Evolutionary conservation across 2,888 invertebrate genomes (phyloP).

Genomic region (Tachina fera): DNA sequence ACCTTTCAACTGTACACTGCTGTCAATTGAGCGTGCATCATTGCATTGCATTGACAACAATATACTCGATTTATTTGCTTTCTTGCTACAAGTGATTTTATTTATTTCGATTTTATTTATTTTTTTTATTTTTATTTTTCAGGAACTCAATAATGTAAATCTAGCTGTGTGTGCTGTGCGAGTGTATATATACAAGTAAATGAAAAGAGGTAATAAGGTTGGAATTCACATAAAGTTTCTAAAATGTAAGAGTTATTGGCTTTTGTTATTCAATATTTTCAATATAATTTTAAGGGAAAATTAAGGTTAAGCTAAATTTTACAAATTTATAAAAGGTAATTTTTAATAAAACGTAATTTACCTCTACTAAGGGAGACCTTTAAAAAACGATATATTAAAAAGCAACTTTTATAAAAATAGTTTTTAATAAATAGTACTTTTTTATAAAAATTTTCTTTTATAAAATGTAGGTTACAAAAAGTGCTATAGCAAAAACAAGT

Average conservation of each 20-base stretch:
- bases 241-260: neutral
- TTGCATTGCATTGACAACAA: conserved; percentile 24
- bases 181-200: neutral
- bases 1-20: conserved; percentile 30
- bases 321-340: neutral
- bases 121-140: conserved; percentile 19
- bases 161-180: neutral
- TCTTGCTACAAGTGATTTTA: neutral
- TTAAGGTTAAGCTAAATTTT: neutral
- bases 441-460: too few species aligned
- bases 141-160: neutral
- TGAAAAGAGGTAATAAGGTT: too few species aligned
- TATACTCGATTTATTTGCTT: neutral
- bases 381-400: neutral
- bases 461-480: too few species aligned
- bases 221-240: neutral
- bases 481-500: too few species aligned
- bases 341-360: neutral
- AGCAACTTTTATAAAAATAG: too few species aligned
- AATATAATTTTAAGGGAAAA: neutral
- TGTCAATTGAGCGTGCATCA: conserved; percentile 45
- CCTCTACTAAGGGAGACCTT: neutral
- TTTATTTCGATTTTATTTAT: neutral
- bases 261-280: neutral
- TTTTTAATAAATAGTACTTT: neutral